Evolutionary conservation across 2,113 vertebrate genomes (phyloP).

Genomic region (Actenoides hombroni): DNA sequence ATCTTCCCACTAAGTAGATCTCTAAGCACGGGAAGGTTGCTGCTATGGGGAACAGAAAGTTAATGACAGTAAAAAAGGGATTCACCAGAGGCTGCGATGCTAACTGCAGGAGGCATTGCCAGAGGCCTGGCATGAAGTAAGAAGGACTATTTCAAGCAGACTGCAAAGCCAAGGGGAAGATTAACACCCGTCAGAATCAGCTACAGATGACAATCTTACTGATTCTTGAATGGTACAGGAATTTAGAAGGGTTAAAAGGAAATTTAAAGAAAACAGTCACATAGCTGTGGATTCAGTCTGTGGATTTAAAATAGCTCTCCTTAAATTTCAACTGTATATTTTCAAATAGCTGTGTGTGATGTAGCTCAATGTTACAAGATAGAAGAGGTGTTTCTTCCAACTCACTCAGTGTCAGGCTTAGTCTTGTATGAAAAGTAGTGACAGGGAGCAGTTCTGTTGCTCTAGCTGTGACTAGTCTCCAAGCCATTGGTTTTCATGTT

Average conservation of each 20-base stretch:
- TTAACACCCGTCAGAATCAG: constrained; percentile 17
- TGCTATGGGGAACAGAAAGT: constrained; percentile 5
- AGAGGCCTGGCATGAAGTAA: constrained; percentile 43
- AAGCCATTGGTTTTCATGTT: background rate
- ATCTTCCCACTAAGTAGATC: background rate
- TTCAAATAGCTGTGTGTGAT: background rate
- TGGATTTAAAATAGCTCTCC: background rate
- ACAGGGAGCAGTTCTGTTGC: background rate
- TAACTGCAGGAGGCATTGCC: constrained; percentile 18
- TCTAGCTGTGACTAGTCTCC: background rate
- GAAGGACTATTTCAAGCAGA: background rate
- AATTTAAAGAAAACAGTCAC: background rate
- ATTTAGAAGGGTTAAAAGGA: background rate
- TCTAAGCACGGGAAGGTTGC: background rate
- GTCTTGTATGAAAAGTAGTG: background rate
- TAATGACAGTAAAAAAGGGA: constrained; percentile 30
- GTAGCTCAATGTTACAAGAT: background rate
- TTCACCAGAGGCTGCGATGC: constrained; percentile 22
- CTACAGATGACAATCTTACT: background rate
- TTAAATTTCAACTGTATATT: background rate
- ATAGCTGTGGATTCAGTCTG: background rate
- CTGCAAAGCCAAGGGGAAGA: constrained; percentile 34
- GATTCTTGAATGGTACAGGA: background rate
- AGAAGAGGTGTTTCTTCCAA: background rate
- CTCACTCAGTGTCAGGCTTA: background rate